A percentile compares a stretch with the other conserved stretches of the same genome.
phyloP scores from a whole-genome alignment of 2,888 invertebrate genomes.

The Nymphalis c-album region DNA sequence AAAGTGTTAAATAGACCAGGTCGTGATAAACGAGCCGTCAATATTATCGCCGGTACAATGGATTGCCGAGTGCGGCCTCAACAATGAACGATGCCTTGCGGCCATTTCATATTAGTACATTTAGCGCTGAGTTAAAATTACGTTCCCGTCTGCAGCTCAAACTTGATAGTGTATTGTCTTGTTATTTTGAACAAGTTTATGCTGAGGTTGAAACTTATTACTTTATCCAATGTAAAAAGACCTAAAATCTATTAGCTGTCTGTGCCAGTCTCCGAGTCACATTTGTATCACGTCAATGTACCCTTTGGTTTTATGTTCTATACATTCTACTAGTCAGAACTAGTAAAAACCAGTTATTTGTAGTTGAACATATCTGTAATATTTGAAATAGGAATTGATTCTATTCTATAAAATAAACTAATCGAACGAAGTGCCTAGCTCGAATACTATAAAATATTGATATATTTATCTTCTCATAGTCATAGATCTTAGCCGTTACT shows the following conservation, averaged over 20 bases:
- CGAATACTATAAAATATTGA: slow-evolving; percentile 8
- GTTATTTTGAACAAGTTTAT: not conserved
- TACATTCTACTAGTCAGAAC: no score
- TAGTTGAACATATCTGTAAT: no score
- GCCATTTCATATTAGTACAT: slow-evolving; percentile 13
- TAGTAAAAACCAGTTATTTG: no score
- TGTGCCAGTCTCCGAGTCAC: no score
- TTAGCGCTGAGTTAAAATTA: not conserved
- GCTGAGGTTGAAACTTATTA: no score
- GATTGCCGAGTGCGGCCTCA: not conserved
- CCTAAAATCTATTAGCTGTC: no score
- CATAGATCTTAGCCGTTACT: slow-evolving; percentile 14
- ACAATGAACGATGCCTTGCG: slow-evolving; percentile 13
- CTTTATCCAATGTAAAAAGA: no score
- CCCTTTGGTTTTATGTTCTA: no score
- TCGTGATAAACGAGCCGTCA: not conserved
- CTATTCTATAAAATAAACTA: no score
- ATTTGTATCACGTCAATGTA: no score
- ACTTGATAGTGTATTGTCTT: no score
- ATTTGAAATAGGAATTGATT: no score
- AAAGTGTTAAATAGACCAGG: not conserved
- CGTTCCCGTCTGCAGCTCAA: not conserved
- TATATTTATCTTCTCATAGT: slow-evolving; percentile 13
- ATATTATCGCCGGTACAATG: slow-evolving; percentile 3
- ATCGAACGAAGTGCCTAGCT: not conserved